Conservation (phyloP, 2,888 invertebrate genomes). For the Netelia melanura region DNA sequence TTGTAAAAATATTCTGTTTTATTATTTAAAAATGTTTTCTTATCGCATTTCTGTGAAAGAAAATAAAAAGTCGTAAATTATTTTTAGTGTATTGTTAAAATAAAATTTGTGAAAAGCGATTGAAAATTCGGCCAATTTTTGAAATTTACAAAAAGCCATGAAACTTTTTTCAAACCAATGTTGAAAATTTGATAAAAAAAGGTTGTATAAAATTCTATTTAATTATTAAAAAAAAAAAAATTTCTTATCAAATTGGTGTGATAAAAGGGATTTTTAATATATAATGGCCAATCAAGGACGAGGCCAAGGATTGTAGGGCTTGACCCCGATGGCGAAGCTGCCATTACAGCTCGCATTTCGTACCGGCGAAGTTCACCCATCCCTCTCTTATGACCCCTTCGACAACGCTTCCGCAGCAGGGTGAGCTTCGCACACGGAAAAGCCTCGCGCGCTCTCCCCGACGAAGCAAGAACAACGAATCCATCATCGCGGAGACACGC, state of each 20-base stretch:
- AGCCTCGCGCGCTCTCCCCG: conserved; percentile 45
- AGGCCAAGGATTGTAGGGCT: not conserved
- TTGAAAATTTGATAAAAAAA: too few species aligned
- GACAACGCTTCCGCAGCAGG: conserved; percentile 47
- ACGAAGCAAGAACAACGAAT: conserved; percentile 72
- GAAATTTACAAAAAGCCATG: too few species aligned
- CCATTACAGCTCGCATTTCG: conserved; percentile 8
- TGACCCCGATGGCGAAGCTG: not conserved
- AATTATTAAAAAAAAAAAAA: not conserved
- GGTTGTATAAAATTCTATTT: too few species aligned
- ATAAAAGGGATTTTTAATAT: not conserved
- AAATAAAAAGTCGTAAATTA: too few species aligned
- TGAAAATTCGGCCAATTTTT: not conserved
- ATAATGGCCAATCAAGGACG: not conserved
- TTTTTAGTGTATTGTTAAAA: not conserved
- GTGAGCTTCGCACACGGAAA: conserved; percentile 51
- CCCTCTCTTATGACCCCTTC: conserved; percentile 51
- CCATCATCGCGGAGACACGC: conserved; percentile 77
- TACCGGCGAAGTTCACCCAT: not conserved
- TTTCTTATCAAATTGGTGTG: not conserved
- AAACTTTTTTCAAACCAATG: too few species aligned
- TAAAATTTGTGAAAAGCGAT: not conserved
- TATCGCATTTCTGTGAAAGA: too few species aligned
- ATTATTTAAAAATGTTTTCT: too few species aligned
- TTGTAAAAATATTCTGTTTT: too few species aligned